Conservation (phyloP, 1,140 invertebrate genomes). For the Lanistes nyassanus region DNA sequence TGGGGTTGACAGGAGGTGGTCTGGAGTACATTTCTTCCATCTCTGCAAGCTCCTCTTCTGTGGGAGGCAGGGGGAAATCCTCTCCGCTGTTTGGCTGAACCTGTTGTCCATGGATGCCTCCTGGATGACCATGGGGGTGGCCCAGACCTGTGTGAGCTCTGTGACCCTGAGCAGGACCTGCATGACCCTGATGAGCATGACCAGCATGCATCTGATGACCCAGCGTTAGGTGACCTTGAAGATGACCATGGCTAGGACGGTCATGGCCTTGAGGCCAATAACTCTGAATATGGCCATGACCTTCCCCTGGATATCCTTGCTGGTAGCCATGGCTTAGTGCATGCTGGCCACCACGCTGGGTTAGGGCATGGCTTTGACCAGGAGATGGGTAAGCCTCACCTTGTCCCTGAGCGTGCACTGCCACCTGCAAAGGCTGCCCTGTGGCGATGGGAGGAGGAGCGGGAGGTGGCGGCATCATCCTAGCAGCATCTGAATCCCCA, state of each 20-base stretch:
- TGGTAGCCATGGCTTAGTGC: neutral
- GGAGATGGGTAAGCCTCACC: no score
- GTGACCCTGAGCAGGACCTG: neutral
- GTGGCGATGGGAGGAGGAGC: constrained; percentile 17
- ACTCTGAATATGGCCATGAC: neutral
- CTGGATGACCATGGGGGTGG: constrained; percentile 1
- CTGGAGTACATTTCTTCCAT: constrained; percentile 47
- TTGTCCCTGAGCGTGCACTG: no score
- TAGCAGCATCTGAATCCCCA: constrained; percentile 20
- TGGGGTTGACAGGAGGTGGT: constrained; percentile 33
- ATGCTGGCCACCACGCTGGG: no score
- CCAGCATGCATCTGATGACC: neutral
- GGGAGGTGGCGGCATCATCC: constrained; percentile 29
- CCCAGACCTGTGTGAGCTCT: neutral
- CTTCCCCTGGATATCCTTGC: neutral
- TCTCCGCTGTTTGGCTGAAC: constrained; percentile 25
- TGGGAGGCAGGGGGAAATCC: constrained; percentile 53
- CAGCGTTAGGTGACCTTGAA: constrained; percentile 3
- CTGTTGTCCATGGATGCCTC: constrained; percentile 14
- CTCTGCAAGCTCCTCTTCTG: constrained; percentile 50
- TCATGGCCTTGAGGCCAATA: neutral
- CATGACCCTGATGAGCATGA: neutral
- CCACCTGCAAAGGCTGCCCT: neutral
- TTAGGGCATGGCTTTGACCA: no score
- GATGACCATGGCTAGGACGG: constrained; percentile 8